Percentiles rank a stretch among this genome's conserved stretches.
Evolutionary conservation across 2,797 vertebrate species (phyloP).

Genomic region (Xenentodon cancila): DNA sequence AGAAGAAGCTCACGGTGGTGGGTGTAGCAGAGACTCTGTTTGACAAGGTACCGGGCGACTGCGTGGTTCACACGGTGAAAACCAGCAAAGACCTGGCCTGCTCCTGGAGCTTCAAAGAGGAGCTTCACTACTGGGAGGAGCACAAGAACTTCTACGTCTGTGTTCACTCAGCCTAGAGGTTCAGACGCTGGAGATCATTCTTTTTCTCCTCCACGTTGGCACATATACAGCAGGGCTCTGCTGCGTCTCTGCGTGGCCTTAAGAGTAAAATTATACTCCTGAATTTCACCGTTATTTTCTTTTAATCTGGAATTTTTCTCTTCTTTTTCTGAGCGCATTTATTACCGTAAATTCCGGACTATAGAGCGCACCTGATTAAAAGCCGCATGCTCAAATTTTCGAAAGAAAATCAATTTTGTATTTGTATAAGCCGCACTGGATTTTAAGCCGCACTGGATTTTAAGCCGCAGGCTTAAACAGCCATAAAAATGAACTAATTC

Average conservation of each 20-base stretch:
- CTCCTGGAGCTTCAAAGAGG: slow-evolving; percentile 75
- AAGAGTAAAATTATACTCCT: too few relatives aligned
- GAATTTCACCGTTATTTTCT: too few relatives aligned
- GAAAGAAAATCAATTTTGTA: too few relatives aligned
- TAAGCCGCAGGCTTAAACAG: too few relatives aligned
- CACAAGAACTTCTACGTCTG: slow-evolving; percentile 78
- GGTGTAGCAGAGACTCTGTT: slow-evolving; percentile 72
- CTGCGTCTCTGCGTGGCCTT: slow-evolving; percentile 7
- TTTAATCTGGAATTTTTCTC: too few relatives aligned
- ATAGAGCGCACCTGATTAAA: too few relatives aligned
- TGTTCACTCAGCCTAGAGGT: slow-evolving; percentile 77
- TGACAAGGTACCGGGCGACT: slow-evolving; percentile 59
- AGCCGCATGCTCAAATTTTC: too few relatives aligned
- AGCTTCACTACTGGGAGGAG: slow-evolving; percentile 82
- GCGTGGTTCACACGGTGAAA: slow-evolving; percentile 77
- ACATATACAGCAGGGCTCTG: not conserved
- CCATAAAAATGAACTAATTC: too few relatives aligned
- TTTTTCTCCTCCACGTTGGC: slow-evolving; percentile 9
- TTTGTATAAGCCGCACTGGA: too few relatives aligned
- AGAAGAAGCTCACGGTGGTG: slow-evolving; percentile 69
- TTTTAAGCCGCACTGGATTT: too few relatives aligned
- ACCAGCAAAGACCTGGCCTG: slow-evolving; percentile 72
- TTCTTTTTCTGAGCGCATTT: too few relatives aligned
- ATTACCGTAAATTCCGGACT: too few relatives aligned
- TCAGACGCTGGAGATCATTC: not conserved